Percentiles rank a stretch among this genome's conserved stretches.
Evolutionary conservation across 2,888 invertebrate genomes (phyloP).

Genomic region (Agrilus mali): DNA sequence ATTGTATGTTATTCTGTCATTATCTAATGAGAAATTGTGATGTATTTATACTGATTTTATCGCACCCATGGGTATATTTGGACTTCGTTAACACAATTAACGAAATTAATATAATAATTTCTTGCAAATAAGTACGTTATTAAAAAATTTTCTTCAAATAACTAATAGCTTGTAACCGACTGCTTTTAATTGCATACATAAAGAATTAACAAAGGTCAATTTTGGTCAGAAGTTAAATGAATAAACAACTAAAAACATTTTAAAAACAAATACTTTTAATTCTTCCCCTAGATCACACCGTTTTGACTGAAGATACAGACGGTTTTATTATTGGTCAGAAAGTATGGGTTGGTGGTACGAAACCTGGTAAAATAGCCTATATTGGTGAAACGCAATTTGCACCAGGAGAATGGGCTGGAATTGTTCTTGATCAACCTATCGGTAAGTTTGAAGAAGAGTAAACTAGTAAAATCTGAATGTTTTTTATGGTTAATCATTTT

Average conservation of each 20-base stretch:
- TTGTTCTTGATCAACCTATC: constrained; percentile 88
- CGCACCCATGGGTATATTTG: too few relatives aligned
- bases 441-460: constrained; percentile 44
- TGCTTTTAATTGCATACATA: neutral
- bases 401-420: constrained; percentile 96
- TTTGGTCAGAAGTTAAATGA: neutral
- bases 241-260: neutral
- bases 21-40: too few relatives aligned
- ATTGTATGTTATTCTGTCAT: too few relatives aligned
- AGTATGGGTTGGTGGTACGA: constrained; percentile 87
- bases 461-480: neutral
- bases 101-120: too few relatives aligned
- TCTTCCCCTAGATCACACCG: constrained; percentile 52
- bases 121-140: too few relatives aligned
- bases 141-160: too few relatives aligned
- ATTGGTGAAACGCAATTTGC: constrained; percentile 95
- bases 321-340: constrained; percentile 92
- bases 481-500: neutral
- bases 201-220: neutral
- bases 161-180: too few relatives aligned
- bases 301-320: constrained; percentile 81
- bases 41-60: too few relatives aligned
- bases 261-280: too few relatives aligned
- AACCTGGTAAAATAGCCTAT: constrained; percentile 86
- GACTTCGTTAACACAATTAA: too few relatives aligned